Base-by-base conservation (phyloP, 1,140 invertebrate species). In the Patella vulgata region DNA sequence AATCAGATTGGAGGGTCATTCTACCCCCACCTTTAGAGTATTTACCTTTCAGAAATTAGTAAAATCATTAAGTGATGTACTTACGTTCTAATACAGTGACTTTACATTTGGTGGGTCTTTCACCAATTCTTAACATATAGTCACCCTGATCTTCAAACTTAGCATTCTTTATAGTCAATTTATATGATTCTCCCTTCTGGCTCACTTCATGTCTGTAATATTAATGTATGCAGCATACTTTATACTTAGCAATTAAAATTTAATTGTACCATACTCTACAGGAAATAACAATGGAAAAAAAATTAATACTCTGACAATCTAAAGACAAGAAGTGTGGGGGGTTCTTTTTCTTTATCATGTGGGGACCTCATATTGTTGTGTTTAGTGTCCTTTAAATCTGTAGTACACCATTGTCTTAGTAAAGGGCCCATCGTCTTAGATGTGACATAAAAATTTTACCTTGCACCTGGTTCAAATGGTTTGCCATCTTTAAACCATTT, bases 401-500 rank as follows among this genome's bases (percentile, higher is more conserved):
- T n/a, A n/a, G n/a, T n/a, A n/a, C n/a, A n/a, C n/a, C n/a, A n/a
- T n/a, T n/a, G n/a, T n/a, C n/a, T n/a, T n/a, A n/a, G n/a, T n/a
- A n/a, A n/a, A n/a, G n/a, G n/a, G n/a, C n/a, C n/a, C n/a, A n/a
- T n/a, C n/a, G n/a, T n/a, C n/a, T n/a, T n/a, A n/a, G n/a, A n/a
- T n/a, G n/a, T n/a, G n/a, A n/a, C n/a, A n/a, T n/a, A n/a, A n/a
- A n/a, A n/a, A n/a, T n/a, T 36, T 8, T 54, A 59, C 21, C 40
- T 28, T 14, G 36, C 23, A 47, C 58, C 63, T 19, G 39, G 36
- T 23, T 60, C 51, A 55, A 81, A 62, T 3, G 75, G 75, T 82
- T 94, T 85, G 27, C 94, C 95, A 85, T 98, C 95, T 82, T 97
- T 94, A 70, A 90, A 91, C 94, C 95, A 99, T 56, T 92, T 90